Base-by-base conservation (phyloP, 2,113 vertebrate genomes). In the Cyanoliseus patagonus region DNA sequence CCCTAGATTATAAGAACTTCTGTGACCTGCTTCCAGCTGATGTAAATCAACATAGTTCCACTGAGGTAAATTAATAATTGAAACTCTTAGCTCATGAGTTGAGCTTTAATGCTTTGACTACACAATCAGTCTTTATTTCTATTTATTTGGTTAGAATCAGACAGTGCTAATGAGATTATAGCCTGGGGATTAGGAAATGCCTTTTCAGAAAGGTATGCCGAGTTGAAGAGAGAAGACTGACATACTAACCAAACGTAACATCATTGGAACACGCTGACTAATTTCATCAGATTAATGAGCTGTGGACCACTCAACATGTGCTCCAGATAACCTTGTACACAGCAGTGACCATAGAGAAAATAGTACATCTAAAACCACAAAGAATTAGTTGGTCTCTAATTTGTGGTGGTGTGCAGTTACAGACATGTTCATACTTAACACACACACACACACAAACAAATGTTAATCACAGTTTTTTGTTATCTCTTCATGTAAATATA, bases 131-230 rank as follows among this genome's bases (percentile, higher is more conserved):
- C 86, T 82, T 93, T 75, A 78, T 9, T 93, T 74, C 37, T 92
- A 23, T 95, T 94, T 94, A 68, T 97, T 95, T 94, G 51, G 27
- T 74, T 95, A 87, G 64, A 92, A 84, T 66, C 69, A 51, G 62
- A 53, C 82, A 89, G 55, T 75, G 35, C 55, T 83, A 92, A 94
- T 83, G 82, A 95, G 82, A 90, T 86, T 91, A 66, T 62, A 89
- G 61, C 24, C 83, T 92, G 63, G 61, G 80, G 70, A 96, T 81
- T 88, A 86, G 70, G 64, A 94, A 94, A 95, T 90, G 46, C 49
- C 69, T 95, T 86, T 87, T 93, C 61, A 59, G 77, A 94, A 90
- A 87, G 24, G 41, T 52, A 77, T 81, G 62, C 52, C 57, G 57
- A 79, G 73, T 33, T 73, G 69, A 15, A 73, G 76, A 44, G 68